phyloP scores from a whole-genome alignment of 2,113 vertebrate species.

The Muntiacus muntjak region DNA sequence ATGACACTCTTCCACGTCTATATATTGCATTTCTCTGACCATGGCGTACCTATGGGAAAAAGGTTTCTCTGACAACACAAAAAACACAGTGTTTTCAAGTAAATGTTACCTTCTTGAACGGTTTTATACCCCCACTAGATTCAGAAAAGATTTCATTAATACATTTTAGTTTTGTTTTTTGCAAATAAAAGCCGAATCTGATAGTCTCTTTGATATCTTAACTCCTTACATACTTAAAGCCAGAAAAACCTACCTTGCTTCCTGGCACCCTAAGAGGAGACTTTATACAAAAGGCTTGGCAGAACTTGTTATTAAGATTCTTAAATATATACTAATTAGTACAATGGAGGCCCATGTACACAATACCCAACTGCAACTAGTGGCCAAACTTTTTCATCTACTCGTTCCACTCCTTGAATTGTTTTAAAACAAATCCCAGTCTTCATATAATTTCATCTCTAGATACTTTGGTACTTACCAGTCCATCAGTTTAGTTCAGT shows the following conservation, averaged over 20 bases:
- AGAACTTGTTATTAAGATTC: conserved; percentile 11
- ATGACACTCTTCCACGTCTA: neutral
- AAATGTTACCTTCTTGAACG: neutral
- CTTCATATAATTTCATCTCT: neutral
- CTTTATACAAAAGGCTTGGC: neutral
- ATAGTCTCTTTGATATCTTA: neutral
- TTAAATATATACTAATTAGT: neutral
- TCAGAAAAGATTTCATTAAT: neutral
- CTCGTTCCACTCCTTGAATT: neutral
- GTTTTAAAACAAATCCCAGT: neutral
- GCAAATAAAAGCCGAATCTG: neutral
- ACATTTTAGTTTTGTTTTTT: neutral
- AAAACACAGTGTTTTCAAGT: neutral
- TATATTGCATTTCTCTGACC: neutral
- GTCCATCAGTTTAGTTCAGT: neutral
- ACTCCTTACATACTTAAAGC: neutral
- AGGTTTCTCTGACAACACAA: neutral
- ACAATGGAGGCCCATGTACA: neutral
- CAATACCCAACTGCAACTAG: neutral
- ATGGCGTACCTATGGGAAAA: neutral
- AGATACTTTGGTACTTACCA: neutral
- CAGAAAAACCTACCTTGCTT: neutral
- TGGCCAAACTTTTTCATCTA: neutral
- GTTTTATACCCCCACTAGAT: neutral
- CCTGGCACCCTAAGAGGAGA: neutral